Conservation (phyloP, 2,113 vertebrate genomes). For the Aphelocoma coerulescens region DNA sequence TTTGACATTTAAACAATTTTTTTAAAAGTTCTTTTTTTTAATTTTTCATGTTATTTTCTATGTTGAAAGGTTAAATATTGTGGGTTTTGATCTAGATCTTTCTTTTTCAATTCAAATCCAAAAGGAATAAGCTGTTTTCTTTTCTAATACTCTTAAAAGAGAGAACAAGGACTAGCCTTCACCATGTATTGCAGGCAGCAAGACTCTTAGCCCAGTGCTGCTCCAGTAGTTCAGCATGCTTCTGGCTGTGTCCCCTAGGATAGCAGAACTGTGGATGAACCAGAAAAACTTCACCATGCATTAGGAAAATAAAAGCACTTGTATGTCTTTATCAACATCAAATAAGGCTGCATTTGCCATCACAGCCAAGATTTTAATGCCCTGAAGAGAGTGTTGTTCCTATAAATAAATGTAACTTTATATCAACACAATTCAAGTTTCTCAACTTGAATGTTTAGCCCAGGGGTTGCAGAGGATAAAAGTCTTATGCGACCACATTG, state of each 20-base stretch:
- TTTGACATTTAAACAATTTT: background rate
- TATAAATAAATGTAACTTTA: conserved; percentile 34
- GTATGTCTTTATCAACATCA: conserved; percentile 41
- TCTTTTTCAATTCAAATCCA: background rate
- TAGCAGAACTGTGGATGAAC: conserved; percentile 30
- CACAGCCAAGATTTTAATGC: conserved; percentile 33
- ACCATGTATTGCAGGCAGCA: background rate
- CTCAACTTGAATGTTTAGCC: conserved; percentile 18
- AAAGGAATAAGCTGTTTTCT: background rate
- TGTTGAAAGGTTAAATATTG: background rate
- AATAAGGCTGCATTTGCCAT: background rate
- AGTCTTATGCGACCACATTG: background rate
- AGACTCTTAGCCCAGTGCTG: background rate
- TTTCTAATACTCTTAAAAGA: background rate
- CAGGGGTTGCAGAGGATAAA: background rate
- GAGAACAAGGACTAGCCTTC: background rate
- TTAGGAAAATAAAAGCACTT: conserved; percentile 42
- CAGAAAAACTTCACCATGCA: conserved; percentile 34
- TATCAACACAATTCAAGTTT: conserved; percentile 22
- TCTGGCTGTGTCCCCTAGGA: background rate
- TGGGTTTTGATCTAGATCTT: background rate
- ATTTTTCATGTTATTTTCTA: background rate
- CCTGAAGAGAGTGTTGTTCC: background rate
- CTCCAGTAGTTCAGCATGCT: background rate
- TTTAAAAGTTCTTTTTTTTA: accelerated